Evolutionary conservation across 2,888 invertebrate genomes (phyloP), one percentile per base, ranked within the genome.

Genomic region (Seira musarum): DNA sequence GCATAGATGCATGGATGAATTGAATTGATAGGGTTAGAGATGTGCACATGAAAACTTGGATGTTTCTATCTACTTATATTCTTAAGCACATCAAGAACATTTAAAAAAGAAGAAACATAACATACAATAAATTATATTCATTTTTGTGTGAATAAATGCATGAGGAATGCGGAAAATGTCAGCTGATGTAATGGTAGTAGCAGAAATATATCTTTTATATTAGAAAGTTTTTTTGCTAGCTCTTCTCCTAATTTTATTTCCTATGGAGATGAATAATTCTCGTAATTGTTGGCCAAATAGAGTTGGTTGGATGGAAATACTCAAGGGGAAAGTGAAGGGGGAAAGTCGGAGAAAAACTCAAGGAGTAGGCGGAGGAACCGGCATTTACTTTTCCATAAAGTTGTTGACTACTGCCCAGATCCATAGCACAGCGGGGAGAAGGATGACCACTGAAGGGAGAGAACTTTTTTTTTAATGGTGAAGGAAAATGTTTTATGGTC

Each of bases 71-170:
- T n/a, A n/a, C 6, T 53, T 53, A 13, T 15, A 13, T 17, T 3
- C 15, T n/a, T n/a, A 17, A 17, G 13, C 17, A 53, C 53, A 53
- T 53, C 53, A 8, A 53, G 53, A 13, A 53, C 3, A 53, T 53
- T 53, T 8, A 17, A 17, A 53, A 15, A 17, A 8, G 53, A 53
- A 40, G n/a, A n/a, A n/a, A 30, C 30, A 5, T 30, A 3, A 17
- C 17, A 17, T n/a, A 13, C 53, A 53, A 53, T 53, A 53, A 53
- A 53, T 53, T 53, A 3, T 53, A 53, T 53, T 53, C 53, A 15
- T 30, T 53, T 53, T 53, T 53, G 53, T 53, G 53, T 53, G 53
- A 53, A 53, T 53, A 53, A 53, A 53, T 53, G 53, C 53, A 53
- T 53, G 53, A 13, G 53, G 13, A 53, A 53, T 53, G 53, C 53